Base-by-base conservation (phyloP, 2,113 vertebrate genomes). In the Melanerpes formicivorus region DNA sequence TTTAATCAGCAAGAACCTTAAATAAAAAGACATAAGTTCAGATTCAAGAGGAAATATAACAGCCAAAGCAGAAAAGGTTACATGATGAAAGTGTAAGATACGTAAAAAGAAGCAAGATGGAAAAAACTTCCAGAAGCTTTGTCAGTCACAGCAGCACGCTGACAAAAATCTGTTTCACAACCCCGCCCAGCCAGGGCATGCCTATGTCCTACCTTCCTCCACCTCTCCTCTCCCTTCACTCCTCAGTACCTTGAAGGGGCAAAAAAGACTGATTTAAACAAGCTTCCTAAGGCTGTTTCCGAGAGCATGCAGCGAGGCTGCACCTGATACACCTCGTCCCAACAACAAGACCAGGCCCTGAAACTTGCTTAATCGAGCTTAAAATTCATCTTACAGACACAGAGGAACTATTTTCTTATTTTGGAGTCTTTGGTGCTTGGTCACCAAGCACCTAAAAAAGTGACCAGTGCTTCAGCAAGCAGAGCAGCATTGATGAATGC, bases 71-170 rank as follows among this genome's bases (percentile, higher is more conserved):
- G 60, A 80, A 48, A 54, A 83, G 27, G 19, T 74, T 55, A n/a
- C 69, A 55, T 78, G 40, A 4, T 1, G 17, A 1, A 42, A 66
- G 6, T 4, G 0, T 1, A 27, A 87, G 26, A 48, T 10, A 76
- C 64, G 50, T 82, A 90, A 72, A 71, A n/a, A 90, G 27, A 79
- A 58, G 32, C 14, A 29, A 55, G 60, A 34, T 34, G 40, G 34
- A 40, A 70, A 7, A 27, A 23, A 66, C 30, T 18, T 72, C 67
- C 69, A 56, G 56, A 21, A 26, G 46, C 67, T 71, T 22, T 3
- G 1, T 16, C 40, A 12, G 10, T 58, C 8, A 9, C 74, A 60
- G 70, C 2, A 25, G 52, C 2, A 26, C 0, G 0, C 3, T 16
- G 48, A 30, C 34, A 80, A 44, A 76, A 62, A 11, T 42, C 40